phyloP scores from a whole-genome alignment of 2,888 invertebrate genomes.

The Prenolepis imparis region DNA sequence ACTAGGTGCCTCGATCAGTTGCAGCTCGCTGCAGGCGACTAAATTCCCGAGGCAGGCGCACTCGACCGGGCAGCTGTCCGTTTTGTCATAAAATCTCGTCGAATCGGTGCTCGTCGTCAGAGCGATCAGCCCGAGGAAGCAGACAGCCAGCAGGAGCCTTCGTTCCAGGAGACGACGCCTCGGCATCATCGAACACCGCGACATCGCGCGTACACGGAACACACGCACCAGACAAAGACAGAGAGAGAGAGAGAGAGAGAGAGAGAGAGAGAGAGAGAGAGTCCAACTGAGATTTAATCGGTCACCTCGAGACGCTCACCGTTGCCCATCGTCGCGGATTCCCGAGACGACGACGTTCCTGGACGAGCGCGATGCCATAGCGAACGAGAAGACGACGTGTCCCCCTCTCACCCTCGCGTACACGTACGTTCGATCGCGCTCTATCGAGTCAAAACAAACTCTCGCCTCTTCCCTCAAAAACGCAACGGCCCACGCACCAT shows the following conservation, averaged over 20 bases:
- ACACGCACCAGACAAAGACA: neutral
- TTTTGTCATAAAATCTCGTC: slow-evolving; percentile 50
- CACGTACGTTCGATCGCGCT: neutral
- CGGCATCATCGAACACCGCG: neutral
- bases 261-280: neutral
- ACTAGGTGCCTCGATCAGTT: slow-evolving; percentile 82
- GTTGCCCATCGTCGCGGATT: slow-evolving; percentile 63
- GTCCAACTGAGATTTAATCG: slow-evolving; percentile 14
- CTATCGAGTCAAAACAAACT: slow-evolving; percentile 81
- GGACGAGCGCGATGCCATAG: slow-evolving; percentile 70
- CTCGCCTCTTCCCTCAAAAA: slow-evolving; percentile 63
- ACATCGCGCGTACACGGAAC: slow-evolving; percentile 19
- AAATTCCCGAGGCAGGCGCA: slow-evolving; percentile 84
- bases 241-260: neutral
- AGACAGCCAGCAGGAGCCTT: slow-evolving; percentile 55
- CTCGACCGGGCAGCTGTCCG: slow-evolving; percentile 82
- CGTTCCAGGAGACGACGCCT: slow-evolving; percentile 7
- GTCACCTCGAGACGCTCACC: slow-evolving; percentile 18
- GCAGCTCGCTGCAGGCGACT: slow-evolving; percentile 82
- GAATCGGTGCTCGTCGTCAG: slow-evolving; percentile 25
- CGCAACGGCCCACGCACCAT: slow-evolving; percentile 75
- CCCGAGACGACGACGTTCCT: slow-evolving; percentile 58
- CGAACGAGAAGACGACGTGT: slow-evolving; percentile 60
- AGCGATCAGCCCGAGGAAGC: slow-evolving; percentile 71
- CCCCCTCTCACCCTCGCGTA: slow-evolving; percentile 60